Evolutionary conservation across 2,797 vertebrate genomes (phyloP).

Genomic region (Nasua narica): DNA sequence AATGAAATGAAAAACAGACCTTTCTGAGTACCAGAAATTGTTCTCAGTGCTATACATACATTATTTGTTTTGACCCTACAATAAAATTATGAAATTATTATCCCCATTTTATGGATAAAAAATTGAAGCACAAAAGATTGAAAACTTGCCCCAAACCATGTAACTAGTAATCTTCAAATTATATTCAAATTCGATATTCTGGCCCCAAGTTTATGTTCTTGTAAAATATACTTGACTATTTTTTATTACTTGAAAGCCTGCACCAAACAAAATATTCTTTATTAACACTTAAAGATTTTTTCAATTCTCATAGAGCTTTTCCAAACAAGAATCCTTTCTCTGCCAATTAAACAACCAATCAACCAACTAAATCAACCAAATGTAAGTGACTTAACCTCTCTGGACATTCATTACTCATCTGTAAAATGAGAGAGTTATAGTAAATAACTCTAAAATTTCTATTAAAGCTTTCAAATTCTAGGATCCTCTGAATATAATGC

Average conservation of each 20-base stretch:
- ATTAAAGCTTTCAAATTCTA: neutral
- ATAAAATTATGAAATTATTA: neutral
- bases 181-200: neutral
- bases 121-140: neutral
- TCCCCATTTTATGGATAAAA: neutral
- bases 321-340: slow-evolving; percentile 25
- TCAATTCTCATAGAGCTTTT: neutral
- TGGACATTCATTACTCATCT: neutral
- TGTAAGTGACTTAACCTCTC: neutral
- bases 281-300: neutral
- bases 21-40: neutral
- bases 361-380: neutral
- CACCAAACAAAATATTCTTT: neutral
- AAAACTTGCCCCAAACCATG: neutral
- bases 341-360: neutral
- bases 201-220: neutral
- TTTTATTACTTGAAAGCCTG: neutral
- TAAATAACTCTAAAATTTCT: neutral
- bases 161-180: neutral
- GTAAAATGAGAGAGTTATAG: neutral
- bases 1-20: slow-evolving; percentile 47
- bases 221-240: neutral
- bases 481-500: neutral
- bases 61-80: neutral
- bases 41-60: neutral